Evolutionary conservation across 2,888 invertebrate species (phyloP).

Genomic region (Helicoverpa assulta): DNA sequence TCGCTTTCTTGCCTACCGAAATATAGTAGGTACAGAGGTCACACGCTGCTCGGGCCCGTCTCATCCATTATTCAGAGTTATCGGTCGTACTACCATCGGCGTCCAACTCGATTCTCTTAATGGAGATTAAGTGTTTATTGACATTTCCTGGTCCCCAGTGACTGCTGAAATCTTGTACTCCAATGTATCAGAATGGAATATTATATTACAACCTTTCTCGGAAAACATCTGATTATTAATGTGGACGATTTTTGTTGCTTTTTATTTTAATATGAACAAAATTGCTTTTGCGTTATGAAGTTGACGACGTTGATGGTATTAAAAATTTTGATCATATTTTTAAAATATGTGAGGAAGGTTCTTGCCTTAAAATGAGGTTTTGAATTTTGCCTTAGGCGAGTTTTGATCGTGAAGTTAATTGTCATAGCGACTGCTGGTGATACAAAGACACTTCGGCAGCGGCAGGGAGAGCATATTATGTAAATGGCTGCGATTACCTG

Average conservation of each 20-base stretch:
- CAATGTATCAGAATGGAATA: slow-evolving; percentile 24
- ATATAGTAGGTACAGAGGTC: slow-evolving; percentile 65
- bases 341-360: neutral
- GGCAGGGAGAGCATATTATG: slow-evolving; percentile 63
- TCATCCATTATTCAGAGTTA: slow-evolving; percentile 82
- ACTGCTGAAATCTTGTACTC: slow-evolving; percentile 55
- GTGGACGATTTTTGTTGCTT: slow-evolving; percentile 4
- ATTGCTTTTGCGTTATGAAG: slow-evolving; percentile 30
- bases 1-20: slow-evolving; percentile 61
- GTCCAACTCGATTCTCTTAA: slow-evolving; percentile 74
- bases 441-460: slow-evolving; percentile 29
- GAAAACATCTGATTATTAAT: slow-evolving; percentile 6
- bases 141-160: slow-evolving; percentile 66
- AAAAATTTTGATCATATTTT: slow-evolving; percentile 19
- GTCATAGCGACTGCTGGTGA: slow-evolving; percentile 24
- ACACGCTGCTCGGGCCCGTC: slow-evolving; percentile 67
- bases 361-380: neutral
- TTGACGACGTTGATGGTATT: slow-evolving; percentile 9
- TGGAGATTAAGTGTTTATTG: slow-evolving; percentile 80
- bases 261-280: slow-evolving; percentile 12
- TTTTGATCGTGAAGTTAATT: slow-evolving; percentile 41
- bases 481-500: slow-evolving; percentile 68
- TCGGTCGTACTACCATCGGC: slow-evolving; percentile 67
- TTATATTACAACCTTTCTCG: slow-evolving; percentile 10
- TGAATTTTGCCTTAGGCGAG: slow-evolving; percentile 8